Evolutionary conservation across 2,113 vertebrate genomes (phyloP), one percentile per base, ranked within the genome.

Genomic region (Symphodus melops): DNA sequence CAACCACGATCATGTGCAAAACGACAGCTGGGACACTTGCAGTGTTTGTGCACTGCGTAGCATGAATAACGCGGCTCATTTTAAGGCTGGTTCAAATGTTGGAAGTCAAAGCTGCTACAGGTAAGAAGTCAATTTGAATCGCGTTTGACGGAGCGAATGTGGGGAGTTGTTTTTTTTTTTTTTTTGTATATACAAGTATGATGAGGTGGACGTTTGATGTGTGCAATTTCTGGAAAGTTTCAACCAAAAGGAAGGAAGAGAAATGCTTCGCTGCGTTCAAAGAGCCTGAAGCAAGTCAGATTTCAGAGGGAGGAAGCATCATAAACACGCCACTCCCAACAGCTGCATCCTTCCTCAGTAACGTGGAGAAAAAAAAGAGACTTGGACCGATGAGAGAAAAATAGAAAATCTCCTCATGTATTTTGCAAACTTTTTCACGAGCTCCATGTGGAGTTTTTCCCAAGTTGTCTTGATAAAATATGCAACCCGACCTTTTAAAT

Each of bases 1-100:
- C 61, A 39, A 51, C 56, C 62, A 74, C 73, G 59, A 62, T 60
- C 17, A 58, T 55, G 69, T 61, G 82, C 64, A 73, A 60, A 77
- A 4, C 19, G 7, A 46, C 0, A 41, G 44, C 0, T 6, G 10
- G 19, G 54, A 66, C n/a, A 39, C 66, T 5, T 49, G 42, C n/a
- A 44, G 33, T 55, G 19, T 55, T 33, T 19, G 25, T 46, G 39
- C 52, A 79, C 19, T 57, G 5, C 10, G 10, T n/a, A 16, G 66
- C 23, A 48, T 16, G 25, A 37, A 23, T 20, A 37, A 73, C 48
- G 41, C 13, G 61, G 19, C 46, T 17, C 6, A 60, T 68, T 74
- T 75, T 72, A 86, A 79, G 67, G 76, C 84, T 55, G 81, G 10
- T 71, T 23, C 14, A 21, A 3, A n/a, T 20, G 64, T 10, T 41